Conservation (phyloP, 1,140 invertebrate species). For the Chymomyza costata region DNA sequence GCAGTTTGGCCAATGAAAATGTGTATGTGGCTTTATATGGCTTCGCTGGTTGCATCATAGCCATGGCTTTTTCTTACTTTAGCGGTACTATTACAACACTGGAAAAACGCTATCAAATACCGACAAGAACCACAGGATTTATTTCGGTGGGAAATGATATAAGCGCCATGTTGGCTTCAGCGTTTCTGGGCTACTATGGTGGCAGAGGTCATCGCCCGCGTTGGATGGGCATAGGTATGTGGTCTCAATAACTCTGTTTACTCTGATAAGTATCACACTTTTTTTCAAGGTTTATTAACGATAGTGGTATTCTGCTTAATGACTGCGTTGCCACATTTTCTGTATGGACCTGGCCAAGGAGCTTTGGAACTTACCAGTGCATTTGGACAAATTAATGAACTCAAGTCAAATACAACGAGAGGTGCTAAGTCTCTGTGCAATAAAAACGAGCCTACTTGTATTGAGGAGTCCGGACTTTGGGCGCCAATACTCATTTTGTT, state of each 20-base stretch:
- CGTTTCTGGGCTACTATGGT: slow-evolving; percentile 52
- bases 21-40: slow-evolving; percentile 84
- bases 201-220: slow-evolving; percentile 58
- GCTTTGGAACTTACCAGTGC: slow-evolving; percentile 81
- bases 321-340: slow-evolving; percentile 82
- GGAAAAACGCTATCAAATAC: slow-evolving; percentile 88
- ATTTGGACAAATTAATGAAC: slow-evolving; percentile 74
- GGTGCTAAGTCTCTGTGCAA: slow-evolving; percentile 43
- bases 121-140: slow-evolving; percentile 82
- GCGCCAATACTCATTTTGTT: slow-evolving; percentile 79
- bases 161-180: slow-evolving; percentile 48
- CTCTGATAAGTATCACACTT: slow-evolving; percentile 78
- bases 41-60: slow-evolving; percentile 81
- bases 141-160: slow-evolving; percentile 82
- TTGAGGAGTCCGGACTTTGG: slow-evolving; percentile 75
- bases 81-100: slow-evolving; percentile 86
- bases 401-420: slow-evolving; percentile 27
- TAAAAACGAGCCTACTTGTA: slow-evolving; percentile 12
- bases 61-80: slow-evolving; percentile 84
- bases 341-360: slow-evolving; percentile 84
- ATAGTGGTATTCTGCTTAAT: slow-evolving; percentile 82
- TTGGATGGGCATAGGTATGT: slow-evolving; percentile 62
- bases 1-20: slow-evolving; percentile 83
- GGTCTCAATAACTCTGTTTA: slow-evolving; percentile 69
- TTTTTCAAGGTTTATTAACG: slow-evolving; percentile 80